Evolutionary conservation across 2,797 vertebrate species (phyloP), one percentile per base, ranked within the genome.

Genomic region (Lacerta viridis): DNA sequence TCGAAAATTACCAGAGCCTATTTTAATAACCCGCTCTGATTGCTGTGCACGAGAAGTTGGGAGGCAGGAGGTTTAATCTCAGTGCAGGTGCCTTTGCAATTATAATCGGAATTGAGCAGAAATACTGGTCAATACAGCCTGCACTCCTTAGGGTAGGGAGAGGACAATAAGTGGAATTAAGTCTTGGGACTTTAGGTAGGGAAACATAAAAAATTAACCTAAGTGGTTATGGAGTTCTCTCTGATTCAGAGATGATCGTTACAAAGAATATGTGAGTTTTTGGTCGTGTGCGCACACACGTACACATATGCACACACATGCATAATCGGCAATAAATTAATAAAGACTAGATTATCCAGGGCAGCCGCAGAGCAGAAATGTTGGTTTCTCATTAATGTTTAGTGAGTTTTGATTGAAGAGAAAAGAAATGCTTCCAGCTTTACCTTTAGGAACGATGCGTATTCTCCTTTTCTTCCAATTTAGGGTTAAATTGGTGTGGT

Each of bases 21-120:
- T 95, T 95, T 96, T 96, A 96, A 96, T 96, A 96, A 94, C 87
- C 39, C 50, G 88, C 77, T 94, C 92, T 94, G 91, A 94, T 93
- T 93, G 92, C 92, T 94, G 92, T 88, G 89, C 90, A 89, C 89
- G 91, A 93, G 92, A 76, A 78, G 86, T 95, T 69, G 89, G 50
- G 82, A 94, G 93, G 87, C 77, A 85, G 88, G 92, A 91, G 90
- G 91, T 94, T 97, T 95, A 95, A 95, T 94, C 91, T 95, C 89
- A 83, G 80, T 88, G 88, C 93, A 87, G 91, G 90, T 90, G 90
- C 81, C 91, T 94, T 95, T 95, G 94, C 92, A 95, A 93, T 96
- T 96, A 94, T 90, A 96, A 96, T 96, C 93, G 93, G 90, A 96
- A 93, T 80, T 91, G 93, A 95, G 92, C 86, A 93, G 94, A 96